Evolutionary conservation across 2,113 vertebrate genomes (phyloP).

Genomic region (Oenanthe melanoleuca): DNA sequence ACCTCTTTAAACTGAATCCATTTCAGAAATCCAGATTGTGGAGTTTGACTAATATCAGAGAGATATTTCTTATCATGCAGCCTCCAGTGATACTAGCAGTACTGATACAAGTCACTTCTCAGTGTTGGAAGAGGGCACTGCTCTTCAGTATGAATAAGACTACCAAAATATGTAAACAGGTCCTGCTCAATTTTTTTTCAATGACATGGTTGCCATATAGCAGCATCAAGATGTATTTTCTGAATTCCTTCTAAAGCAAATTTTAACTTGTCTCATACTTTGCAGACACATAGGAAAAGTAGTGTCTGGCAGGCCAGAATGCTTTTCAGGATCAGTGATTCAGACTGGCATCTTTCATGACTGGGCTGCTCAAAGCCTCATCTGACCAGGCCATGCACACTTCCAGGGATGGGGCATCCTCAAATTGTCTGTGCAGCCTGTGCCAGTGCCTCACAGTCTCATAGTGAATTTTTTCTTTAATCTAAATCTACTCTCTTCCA

Average conservation of each 20-base stretch:
- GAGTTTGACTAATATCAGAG: not conserved
- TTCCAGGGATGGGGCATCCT: not conserved
- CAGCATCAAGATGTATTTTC: not conserved
- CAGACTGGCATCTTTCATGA: not conserved
- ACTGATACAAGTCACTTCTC: not conserved
- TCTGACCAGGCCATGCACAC: fast-evolving
- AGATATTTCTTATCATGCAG: not conserved
- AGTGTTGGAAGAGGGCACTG: not conserved
- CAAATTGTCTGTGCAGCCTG: not conserved
- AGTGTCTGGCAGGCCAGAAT: not conserved
- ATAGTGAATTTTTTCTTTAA: not conserved
- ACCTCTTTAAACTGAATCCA: not conserved
- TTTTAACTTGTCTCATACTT: not conserved
- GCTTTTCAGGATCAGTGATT: not conserved
- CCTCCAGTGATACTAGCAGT: not conserved
- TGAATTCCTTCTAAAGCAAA: not conserved
- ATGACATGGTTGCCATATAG: not conserved
- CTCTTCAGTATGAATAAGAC: not conserved
- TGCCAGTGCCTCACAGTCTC: fast-evolving
- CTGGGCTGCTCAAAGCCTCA: not conserved
- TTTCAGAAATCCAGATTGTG: not conserved
- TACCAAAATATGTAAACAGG: not conserved
- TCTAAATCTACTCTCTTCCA: not conserved
- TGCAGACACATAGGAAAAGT: not conserved
- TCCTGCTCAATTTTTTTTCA: not conserved